phyloP scores from a whole-genome alignment of 2,113 vertebrate species.

The Australoheros scitulus region DNA sequence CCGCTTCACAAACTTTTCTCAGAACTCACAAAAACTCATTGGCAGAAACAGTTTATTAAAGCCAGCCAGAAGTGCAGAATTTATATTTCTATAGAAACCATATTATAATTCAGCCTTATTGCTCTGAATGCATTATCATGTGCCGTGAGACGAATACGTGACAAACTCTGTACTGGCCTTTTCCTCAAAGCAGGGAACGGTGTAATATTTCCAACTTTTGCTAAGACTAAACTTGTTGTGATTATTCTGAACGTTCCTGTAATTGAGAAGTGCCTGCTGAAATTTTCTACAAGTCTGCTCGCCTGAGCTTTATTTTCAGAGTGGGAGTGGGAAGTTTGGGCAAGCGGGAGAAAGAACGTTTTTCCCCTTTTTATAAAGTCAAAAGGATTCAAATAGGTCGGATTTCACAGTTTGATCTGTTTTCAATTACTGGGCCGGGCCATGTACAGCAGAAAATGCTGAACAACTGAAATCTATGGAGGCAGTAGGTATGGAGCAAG shows the following conservation, averaged over 20 bases:
- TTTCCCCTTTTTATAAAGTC: constrained; percentile 49
- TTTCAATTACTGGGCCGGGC: constrained; percentile 68
- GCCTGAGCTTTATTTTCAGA: constrained; percentile 55
- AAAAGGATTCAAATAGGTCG: constrained; percentile 62
- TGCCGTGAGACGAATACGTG: not conserved
- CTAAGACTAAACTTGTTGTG: constrained; percentile 2
- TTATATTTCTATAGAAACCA: constrained; percentile 6
- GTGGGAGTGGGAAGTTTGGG: constrained; percentile 33
- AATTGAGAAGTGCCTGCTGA: constrained; percentile 44
- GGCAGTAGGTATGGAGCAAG: constrained; percentile 31
- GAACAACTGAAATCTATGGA: constrained; percentile 67
- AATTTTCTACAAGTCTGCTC: constrained; percentile 38
- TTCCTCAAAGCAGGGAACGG: not conserved
- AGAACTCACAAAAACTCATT: not conserved
- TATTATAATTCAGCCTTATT: constrained; percentile 13
- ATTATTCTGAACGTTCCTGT: constrained; percentile 40
- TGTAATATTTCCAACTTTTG: constrained; percentile 19
- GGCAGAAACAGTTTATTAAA: not conserved
- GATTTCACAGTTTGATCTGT: constrained; percentile 77
- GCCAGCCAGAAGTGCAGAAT: not conserved
- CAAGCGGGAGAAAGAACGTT: constrained; percentile 35
- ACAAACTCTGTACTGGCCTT: not conserved
- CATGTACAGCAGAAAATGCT: constrained; percentile 49
- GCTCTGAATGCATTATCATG: constrained; percentile 10
- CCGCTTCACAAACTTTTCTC: not conserved